Evolutionary conservation across 2,113 vertebrate species (phyloP).

Genomic region (Romanogobio albipinnatus): DNA sequence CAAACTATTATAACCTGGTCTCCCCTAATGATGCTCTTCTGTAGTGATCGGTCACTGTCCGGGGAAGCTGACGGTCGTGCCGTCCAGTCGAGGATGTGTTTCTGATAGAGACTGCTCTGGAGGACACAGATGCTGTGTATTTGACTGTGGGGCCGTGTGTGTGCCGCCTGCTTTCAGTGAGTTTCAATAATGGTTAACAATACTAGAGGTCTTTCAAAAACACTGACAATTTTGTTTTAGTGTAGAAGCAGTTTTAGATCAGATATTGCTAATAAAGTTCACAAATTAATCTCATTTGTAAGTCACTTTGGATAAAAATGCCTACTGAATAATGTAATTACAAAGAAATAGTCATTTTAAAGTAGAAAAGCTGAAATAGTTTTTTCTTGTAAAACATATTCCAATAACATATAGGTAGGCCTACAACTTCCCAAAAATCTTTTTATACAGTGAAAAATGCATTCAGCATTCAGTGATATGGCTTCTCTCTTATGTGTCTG

Average conservation of each 20-base stretch:
- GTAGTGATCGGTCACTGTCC: slow-evolving; percentile 65
- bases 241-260: no score
- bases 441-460: neutral
- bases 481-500: neutral
- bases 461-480: neutral
- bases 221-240: no score
- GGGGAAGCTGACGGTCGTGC: slow-evolving; percentile 55
- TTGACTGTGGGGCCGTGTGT: slow-evolving; percentile 68
- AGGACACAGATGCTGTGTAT: slow-evolving; percentile 69
- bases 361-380: neutral
- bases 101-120: slow-evolving; percentile 67
- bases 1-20: neutral
- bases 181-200: slow-evolving; percentile 14
- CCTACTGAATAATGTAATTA: no score
- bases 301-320: no score
- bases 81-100: slow-evolving; percentile 63
- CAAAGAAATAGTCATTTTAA: neutral
- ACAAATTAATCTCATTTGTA: no score
- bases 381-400: neutral
- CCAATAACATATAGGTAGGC: neutral
- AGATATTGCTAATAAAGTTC: no score
- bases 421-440: neutral
- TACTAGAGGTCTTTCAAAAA: no score
- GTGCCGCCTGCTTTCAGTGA: slow-evolving; percentile 71
- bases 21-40: slow-evolving; percentile 45